phyloP scores from a whole-genome alignment of 2,888 invertebrate genomes.

The Microplitis deprimator region DNA sequence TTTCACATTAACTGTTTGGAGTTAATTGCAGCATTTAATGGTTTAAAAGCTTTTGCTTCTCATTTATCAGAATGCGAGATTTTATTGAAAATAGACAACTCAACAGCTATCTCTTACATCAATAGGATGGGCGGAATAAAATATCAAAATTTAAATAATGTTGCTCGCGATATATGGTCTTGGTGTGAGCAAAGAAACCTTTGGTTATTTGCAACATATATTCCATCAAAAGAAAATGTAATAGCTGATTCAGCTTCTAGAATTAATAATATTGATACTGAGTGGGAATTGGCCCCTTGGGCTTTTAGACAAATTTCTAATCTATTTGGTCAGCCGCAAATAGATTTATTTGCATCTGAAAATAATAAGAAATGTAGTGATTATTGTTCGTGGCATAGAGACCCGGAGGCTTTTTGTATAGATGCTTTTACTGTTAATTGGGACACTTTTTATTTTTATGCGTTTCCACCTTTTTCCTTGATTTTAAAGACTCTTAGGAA shows the following conservation, averaged over 20 bases:
- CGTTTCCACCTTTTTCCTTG: conserved; percentile 44
- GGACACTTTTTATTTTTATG: no score
- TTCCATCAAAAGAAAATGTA: conserved; percentile 40
- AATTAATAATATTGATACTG: conserved; percentile 37
- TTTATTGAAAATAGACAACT: conserved; percentile 40
- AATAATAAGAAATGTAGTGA: conserved; percentile 37
- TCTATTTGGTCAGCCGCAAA: conserved; percentile 33
- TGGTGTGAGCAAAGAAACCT: conserved; percentile 42
- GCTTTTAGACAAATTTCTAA: conserved; percentile 37
- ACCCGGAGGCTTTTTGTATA: conserved; percentile 36
- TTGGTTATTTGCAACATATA: conserved; percentile 41
- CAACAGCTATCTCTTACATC: conserved; percentile 44
- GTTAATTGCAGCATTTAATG: conserved; percentile 39
- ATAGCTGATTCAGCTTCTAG: conserved; percentile 41
- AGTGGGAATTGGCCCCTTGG: conserved; percentile 35
- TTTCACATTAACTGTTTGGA: conserved; percentile 40
- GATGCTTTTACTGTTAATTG: conserved; percentile 44
- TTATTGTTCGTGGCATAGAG: conserved; percentile 40
- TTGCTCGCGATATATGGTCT: conserved; percentile 42
- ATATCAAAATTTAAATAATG: conserved; percentile 23
- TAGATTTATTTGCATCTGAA: conserved; percentile 42
- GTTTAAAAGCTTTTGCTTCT: conserved; percentile 38
- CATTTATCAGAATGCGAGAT: conserved; percentile 32
- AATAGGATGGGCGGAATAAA: conserved; percentile 44
- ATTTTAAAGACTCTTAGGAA: conserved; percentile 33